Percentiles rank a stretch among this genome's conserved stretches.
phyloP scores from a whole-genome alignment of 2,797 vertebrate genomes.

The Oreortyx pictus region DNA sequence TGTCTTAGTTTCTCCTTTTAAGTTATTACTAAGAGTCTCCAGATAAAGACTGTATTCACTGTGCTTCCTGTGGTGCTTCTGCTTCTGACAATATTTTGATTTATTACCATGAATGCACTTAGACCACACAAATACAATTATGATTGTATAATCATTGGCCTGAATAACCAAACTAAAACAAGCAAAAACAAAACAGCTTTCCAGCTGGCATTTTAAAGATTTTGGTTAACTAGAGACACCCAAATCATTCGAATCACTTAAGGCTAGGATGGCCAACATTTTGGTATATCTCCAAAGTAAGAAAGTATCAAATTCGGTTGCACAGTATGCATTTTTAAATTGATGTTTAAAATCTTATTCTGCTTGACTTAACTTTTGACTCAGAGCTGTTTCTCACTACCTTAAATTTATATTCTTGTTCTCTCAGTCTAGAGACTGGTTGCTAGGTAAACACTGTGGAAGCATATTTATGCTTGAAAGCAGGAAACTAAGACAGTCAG shows the following conservation, averaged over 20 bases:
- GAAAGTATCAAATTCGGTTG: not conserved
- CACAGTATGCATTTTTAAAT: not conserved
- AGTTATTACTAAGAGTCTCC: not conserved
- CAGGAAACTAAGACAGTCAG: not conserved
- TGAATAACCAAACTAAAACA: not conserved
- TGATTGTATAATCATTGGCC: not conserved
- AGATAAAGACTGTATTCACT: not conserved
- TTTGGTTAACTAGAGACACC: not conserved
- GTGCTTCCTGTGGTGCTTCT: not conserved
- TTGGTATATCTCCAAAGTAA: not conserved
- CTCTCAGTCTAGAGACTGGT: not conserved
- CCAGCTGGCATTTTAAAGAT: not conserved
- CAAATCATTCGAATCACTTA: not conserved
- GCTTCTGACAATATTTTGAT: not conserved
- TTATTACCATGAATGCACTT: not conserved
- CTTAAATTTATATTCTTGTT: not conserved
- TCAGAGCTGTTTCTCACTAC: not conserved
- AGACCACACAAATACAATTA: not conserved
- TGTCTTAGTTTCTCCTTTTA: not conserved
- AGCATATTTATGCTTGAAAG: not conserved
- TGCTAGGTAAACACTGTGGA: not conserved
- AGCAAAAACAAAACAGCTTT: not conserved
- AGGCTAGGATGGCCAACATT: not conserved
- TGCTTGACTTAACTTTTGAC: not conserved
- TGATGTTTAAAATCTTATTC: not conserved